phyloP scores from a whole-genome alignment of 53 echinoderm and acorn worm genomes.

The Zoroaster sp. region DNA sequence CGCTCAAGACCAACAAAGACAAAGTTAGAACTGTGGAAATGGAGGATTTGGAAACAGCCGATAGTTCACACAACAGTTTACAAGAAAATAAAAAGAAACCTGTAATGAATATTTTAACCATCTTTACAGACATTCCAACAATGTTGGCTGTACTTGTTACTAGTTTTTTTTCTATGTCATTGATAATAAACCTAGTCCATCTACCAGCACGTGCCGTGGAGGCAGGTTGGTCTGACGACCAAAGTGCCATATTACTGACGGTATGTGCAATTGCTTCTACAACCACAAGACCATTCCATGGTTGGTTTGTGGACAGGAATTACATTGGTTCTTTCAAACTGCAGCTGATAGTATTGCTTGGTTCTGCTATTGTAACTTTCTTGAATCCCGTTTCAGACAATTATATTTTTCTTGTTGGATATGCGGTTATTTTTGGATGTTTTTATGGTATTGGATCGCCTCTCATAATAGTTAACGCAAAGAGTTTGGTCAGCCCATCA shows the following conservation, averaged over 20 bases:
- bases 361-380: neutral
- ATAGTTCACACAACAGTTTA: neutral
- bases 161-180: neutral
- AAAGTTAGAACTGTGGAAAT: neutral
- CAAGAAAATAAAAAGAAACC: neutral
- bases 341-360: neutral
- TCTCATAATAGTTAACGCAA: neutral
- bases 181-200: neutral
- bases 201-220: neutral
- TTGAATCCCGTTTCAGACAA: constrained; percentile 7
- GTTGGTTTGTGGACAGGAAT: constrained; percentile 14
- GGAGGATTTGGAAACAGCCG: neutral
- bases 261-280: neutral
- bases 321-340: constrained; percentile 9
- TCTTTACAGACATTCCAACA: neutral
- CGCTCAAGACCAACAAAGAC: neutral
- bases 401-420: neutral
- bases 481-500: neutral
- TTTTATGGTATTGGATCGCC: neutral
- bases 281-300: neutral
- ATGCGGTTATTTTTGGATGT: neutral
- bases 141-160: neutral
- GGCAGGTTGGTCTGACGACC: constrained; percentile 1
- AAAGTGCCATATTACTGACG: neutral
- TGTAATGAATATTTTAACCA: neutral